Evolutionary conservation across 2,113 vertebrate genomes (phyloP).

Genomic region (Leucopsar rothschildi): DNA sequence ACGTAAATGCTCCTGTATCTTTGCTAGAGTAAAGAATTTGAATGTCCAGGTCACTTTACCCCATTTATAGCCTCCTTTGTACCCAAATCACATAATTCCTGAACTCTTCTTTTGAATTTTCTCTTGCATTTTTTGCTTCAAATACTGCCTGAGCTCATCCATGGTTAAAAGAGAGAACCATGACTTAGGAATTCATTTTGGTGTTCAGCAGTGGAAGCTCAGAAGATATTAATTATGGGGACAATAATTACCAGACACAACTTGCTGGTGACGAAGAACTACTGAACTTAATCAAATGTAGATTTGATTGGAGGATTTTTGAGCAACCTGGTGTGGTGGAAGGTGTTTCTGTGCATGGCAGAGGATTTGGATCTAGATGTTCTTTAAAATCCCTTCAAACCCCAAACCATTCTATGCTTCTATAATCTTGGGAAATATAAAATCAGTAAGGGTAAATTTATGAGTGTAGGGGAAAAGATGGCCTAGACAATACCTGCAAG

Average conservation of each 20-base stretch:
- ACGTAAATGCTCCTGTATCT: background rate
- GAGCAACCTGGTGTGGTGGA: background rate
- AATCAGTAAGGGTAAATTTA: background rate
- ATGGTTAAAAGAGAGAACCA: background rate
- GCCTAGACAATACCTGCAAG: background rate
- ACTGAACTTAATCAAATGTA: background rate
- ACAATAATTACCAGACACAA: background rate
- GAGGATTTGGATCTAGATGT: background rate
- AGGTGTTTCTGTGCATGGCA: background rate
- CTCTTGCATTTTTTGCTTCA: background rate
- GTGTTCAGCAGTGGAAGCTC: background rate
- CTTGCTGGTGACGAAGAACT: background rate
- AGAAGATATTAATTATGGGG: background rate
- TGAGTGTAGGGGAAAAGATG: background rate
- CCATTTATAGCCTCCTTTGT: background rate
- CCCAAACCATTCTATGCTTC: background rate
- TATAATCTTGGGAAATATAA: background rate
- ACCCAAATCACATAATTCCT: background rate
- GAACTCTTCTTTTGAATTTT: background rate
- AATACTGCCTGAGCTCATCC: background rate
- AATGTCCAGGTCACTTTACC: background rate
- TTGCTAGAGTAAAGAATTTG: background rate
- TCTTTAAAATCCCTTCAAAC: rapidly evolving
- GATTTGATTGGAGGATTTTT: background rate
- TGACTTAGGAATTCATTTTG: background rate